These are phyloP conservation scores for Merodon equestris DNA, from an alignment of 2,888 invertebrate species.

Conservation along the genomic window DNA sequence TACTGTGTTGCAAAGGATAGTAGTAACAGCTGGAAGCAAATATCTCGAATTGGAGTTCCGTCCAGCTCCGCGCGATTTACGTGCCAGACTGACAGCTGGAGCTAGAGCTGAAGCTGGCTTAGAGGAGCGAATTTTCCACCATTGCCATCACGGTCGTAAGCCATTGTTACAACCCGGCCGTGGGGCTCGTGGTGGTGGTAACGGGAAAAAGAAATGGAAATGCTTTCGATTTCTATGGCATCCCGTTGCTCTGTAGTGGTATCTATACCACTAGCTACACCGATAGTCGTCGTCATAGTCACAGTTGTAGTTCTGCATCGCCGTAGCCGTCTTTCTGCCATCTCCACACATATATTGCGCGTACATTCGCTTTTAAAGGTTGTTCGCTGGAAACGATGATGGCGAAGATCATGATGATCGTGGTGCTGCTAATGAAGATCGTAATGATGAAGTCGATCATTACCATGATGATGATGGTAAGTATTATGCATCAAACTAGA, in stretches of 20 bases:
- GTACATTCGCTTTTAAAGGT: conserved; percentile 59
- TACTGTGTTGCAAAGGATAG: conserved; percentile 48
- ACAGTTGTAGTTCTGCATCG: background rate
- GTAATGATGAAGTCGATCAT: conserved; percentile 18
- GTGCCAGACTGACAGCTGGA: conserved; percentile 60
- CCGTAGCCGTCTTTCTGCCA: background rate
- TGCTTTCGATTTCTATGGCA: conserved; percentile 69
- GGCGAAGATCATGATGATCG: conserved; percentile 12
- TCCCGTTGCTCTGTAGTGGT: conserved; percentile 18
- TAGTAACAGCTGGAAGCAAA: conserved; percentile 56
- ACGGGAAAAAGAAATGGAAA: conserved; percentile 66
- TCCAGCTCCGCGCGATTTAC: conserved; percentile 66
- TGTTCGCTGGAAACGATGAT: conserved; percentile 48
- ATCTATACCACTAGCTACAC: conserved; percentile 20
- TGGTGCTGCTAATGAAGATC: conserved; percentile 21
- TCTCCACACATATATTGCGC: background rate
- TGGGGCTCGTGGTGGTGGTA: conserved; percentile 61
- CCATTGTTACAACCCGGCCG: conserved; percentile 41
- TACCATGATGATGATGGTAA: conserved; percentile 36
- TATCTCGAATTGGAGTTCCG: conserved; percentile 58
- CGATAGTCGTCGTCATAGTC: background rate
- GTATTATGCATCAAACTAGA: conserved; percentile 66
- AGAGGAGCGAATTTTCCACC: conserved; percentile 63
- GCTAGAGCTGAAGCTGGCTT: conserved; percentile 41
- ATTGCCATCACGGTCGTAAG: conserved; percentile 22